These are phyloP conservation scores for Apodemia mormo DNA, from an alignment of 2,888 invertebrate species.

Conservation along the genomic window DNA sequence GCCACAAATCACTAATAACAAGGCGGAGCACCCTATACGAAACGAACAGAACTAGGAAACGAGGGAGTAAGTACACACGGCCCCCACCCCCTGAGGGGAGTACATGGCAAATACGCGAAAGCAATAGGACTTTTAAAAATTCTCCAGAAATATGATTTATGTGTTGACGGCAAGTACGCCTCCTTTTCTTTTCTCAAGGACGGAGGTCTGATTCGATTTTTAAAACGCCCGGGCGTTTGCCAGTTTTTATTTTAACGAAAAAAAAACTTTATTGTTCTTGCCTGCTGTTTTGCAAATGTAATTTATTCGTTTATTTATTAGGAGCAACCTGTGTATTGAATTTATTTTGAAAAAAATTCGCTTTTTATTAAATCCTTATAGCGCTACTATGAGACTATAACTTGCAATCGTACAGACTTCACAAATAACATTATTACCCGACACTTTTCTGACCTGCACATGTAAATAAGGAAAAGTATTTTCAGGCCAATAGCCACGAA, in stretches of 20 bases:
- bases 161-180: slow-evolving; percentile 78
- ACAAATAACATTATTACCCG: background rate
- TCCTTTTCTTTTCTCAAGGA: slow-evolving; percentile 72
- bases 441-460: background rate
- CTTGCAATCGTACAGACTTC: background rate
- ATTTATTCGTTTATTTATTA: slow-evolving; percentile 19
- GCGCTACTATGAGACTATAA: background rate
- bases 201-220: slow-evolving; percentile 80
- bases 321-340: slow-evolving; percentile 16
- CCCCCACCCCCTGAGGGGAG: slow-evolving; percentile 63
- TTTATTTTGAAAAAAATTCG: slow-evolving; percentile 12
- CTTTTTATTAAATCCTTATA: slow-evolving; percentile 2
- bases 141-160: slow-evolving; percentile 83
- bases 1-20: slow-evolving; percentile 44
- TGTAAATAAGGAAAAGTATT: too few relatives aligned
- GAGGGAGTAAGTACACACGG: slow-evolving; percentile 80
- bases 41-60: slow-evolving; percentile 75
- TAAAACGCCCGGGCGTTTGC: slow-evolving; percentile 62
- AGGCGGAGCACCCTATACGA: slow-evolving; percentile 52
- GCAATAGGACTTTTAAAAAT: slow-evolving; percentile 83
- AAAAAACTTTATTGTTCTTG: slow-evolving; percentile 44
- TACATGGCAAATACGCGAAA: slow-evolving; percentile 83
- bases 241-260: slow-evolving; percentile 34
- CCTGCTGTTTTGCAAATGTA: slow-evolving; percentile 32
- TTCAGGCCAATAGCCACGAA: too few relatives aligned